Base-by-base conservation (phyloP, 1,140 invertebrate genomes). In the Aphelenchoides besseyi region DNA sequence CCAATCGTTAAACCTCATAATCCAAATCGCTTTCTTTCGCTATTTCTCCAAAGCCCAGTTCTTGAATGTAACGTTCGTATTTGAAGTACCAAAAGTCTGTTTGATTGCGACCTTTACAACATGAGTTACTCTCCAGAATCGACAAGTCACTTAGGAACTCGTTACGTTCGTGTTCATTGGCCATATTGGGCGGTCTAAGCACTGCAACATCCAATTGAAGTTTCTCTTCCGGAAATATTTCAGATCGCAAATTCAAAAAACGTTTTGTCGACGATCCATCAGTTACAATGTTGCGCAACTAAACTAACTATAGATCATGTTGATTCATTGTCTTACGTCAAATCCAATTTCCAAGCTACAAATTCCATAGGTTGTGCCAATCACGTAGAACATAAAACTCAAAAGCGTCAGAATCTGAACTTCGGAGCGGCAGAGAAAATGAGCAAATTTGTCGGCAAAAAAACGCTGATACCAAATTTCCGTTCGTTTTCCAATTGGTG, bases 1-100 rank as follows among this genome's bases (percentile, higher is more conserved):
- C 2, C 12, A 23, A 18, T 35, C 41, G 37, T 26, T 36, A 5
- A n/a, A 81, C 77, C 68, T 64, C 72, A 2, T 57, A 78, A 67
- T 81, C 71, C 18, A 70, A 57, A n/a, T 55, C 28, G 28, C 79
- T 57, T 3, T 53, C 68, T 2, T 63, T 57, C 54, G 53, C 66
- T 36, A 64, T 59, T 16, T 52, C 69, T 1, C 74, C 79, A 68
- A 82, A 81, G 30, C 79, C 79, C 18, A 79, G 53, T 0, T 69
- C 8, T 16, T 69, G 37, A 37, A 82, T 37, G 53, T 82, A 78
- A 29, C 70, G 61, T 70, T 82, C 41, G 57, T 78, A 80, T 12
- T 37, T 64, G 28, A 77, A 80, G 35, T 64, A 82, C 79, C 79
- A 82, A 80, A 82, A 81, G 35, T 80, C 72, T 2, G 79, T 80